Evolutionary conservation across 2,888 invertebrate species (phyloP), one percentile per base, ranked within the genome.

Genomic region (Monopis laevigella): DNA sequence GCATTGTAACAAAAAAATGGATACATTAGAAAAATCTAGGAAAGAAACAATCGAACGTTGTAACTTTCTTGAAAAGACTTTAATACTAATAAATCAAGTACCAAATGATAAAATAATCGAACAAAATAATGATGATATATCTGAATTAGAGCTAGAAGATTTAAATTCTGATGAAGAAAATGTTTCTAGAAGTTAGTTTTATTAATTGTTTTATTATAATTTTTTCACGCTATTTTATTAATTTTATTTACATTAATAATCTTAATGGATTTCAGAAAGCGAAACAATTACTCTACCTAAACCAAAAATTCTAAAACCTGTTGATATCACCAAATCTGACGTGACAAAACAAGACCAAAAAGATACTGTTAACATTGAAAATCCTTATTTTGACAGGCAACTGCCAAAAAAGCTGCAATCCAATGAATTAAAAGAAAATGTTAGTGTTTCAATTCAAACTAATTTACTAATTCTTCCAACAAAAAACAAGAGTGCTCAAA

Each of bases 151-250:
- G 49, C 41, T 71, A 39, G 66, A 74, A 59, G 70, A 75, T 48
- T 39, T 71, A 36, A 52, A 54, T 18, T 72, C 71, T n/a, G 72
- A 75, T 28, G 64, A 69, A 42, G 72, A 73, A 14, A 55, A 59
- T 19, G 58, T 46, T 42, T 53, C 58, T 26, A 59, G 57, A 52
- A 60, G 73, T 74, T 62, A 56, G 56, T 49, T 7, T 16, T 2
- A 18, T 18, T 29, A 17, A 11, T 11, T 21, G 24, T 38, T 12
- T 10, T 36, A 29, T 14, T 24, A 7, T 16, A 6, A 24, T 11
- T 38, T 17, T 24, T 17, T 21, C 5, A 29, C 24, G 6, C 13
- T n/a, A 11, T 36, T 21, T 41, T 21, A 11, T 18, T 40, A 30
- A 17, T 26, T 34, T 29, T 17, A 30, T 4, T 10, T 13, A 26